These are phyloP conservation scores for Myotis myotis DNA, from an alignment of 2,797 vertebrate species.

Conservation along the genomic window DNA sequence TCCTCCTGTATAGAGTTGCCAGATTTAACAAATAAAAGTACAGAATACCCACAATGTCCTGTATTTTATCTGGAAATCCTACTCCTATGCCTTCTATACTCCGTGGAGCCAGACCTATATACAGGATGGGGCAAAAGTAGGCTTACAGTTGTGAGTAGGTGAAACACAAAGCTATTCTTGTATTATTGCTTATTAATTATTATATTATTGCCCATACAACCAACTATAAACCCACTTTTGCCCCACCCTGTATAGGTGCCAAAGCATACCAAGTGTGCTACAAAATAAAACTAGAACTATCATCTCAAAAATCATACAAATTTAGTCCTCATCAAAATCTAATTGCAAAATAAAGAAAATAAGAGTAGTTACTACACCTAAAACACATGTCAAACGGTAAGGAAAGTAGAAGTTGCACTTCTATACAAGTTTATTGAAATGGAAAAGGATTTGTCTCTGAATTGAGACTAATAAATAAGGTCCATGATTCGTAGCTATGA, in stretches of 20 bases:
- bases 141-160: background rate
- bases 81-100: background rate
- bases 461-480: background rate
- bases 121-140: background rate
- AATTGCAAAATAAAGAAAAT: slow-evolving; percentile 13
- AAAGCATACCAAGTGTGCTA: background rate
- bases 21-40: background rate
- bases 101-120: background rate
- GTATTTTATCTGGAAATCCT: background rate
- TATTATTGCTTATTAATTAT: background rate
- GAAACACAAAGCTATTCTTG: background rate
- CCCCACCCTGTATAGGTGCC: background rate
- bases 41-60: background rate
- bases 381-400: background rate
- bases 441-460: background rate
- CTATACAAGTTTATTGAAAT: background rate
- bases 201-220: background rate
- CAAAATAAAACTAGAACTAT: background rate
- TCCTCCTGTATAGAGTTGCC: background rate
- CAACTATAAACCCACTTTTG: background rate
- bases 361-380: background rate
- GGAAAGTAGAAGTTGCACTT: background rate
- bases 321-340: background rate
- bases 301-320: background rate
- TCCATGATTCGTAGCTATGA: background rate